Percentiles rank a stretch among this genome's conserved stretches.
These are phyloP conservation scores for Gymnoscopelus microlampas DNA, from an alignment of 2,797 vertebrate genomes.

Conservation along the genomic window DNA sequence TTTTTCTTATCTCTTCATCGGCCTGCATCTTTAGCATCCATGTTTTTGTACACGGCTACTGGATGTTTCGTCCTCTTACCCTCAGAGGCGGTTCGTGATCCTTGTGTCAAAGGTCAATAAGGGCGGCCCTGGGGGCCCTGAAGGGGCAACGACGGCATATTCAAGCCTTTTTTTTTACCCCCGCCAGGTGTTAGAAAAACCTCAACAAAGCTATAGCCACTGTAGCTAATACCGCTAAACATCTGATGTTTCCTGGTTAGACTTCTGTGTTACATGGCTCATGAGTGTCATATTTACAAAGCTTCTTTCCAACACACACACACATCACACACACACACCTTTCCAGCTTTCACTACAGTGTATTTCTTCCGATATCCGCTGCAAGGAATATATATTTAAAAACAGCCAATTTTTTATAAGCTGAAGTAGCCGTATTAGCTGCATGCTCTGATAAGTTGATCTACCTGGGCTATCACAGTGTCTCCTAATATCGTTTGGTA, in stretches of 20 bases:
- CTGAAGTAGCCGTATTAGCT: slow-evolving; percentile 78
- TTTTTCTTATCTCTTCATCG: slow-evolving; percentile 74
- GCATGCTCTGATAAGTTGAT: slow-evolving; percentile 73
- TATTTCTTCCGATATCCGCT: slow-evolving; percentile 68
- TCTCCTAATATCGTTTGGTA: slow-evolving; percentile 61
- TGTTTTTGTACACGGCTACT: slow-evolving; percentile 58
- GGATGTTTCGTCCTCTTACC: slow-evolving; percentile 68
- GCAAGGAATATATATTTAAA: slow-evolving; percentile 71
- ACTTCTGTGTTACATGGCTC: slow-evolving; percentile 66
- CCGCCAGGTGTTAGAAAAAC: slow-evolving; percentile 72
- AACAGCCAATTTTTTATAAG: slow-evolving; percentile 61
- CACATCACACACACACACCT: slow-evolving; percentile 58
- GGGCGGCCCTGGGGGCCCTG: slow-evolving; percentile 61
- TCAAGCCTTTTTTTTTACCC: slow-evolving; percentile 68
- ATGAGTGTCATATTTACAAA: slow-evolving; percentile 62
- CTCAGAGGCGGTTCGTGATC: slow-evolving; percentile 57
- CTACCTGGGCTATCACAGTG: slow-evolving; percentile 69
- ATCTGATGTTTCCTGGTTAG: slow-evolving; percentile 66
- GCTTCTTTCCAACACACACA: slow-evolving; percentile 62
- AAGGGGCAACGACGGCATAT: slow-evolving; percentile 58
- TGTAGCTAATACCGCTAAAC: slow-evolving; percentile 73
- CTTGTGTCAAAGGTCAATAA: slow-evolving; percentile 61
- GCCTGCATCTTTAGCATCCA: slow-evolving; percentile 67
- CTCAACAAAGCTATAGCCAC: slow-evolving; percentile 57
- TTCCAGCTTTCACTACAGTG: slow-evolving; percentile 70